These are phyloP conservation scores for Ibidorhyncha struthersii DNA, from an alignment of 2,113 vertebrate genomes.

Conservation along the genomic window DNA sequence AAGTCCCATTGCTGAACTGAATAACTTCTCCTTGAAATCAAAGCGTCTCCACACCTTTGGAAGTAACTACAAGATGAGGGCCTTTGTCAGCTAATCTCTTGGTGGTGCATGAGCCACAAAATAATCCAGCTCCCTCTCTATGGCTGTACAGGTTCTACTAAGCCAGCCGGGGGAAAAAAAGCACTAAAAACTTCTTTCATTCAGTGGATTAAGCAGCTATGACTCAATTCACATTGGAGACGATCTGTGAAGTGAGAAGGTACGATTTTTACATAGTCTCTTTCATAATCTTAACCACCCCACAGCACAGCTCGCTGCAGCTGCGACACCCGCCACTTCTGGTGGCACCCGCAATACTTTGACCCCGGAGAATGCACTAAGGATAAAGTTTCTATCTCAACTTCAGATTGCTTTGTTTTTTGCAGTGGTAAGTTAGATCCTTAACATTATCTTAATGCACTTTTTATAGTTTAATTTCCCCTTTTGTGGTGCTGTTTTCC, in stretches of 20 bases:
- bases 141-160: not conserved
- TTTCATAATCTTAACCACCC: not conserved
- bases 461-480: conserved; percentile 84
- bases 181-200: not conserved
- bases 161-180: not conserved
- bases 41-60: not conserved
- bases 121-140: not conserved
- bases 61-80: not conserved
- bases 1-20: not conserved
- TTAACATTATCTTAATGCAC: conserved; percentile 75
- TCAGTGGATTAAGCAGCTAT: not conserved
- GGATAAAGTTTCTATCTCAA: conserved; percentile 45
- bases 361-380: not conserved
- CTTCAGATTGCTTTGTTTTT: conserved; percentile 61
- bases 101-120: not conserved
- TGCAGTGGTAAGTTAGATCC: conserved; percentile 64
- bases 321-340: not conserved
- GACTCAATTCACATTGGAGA: not conserved
- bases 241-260: not conserved
- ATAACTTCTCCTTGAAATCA: not conserved
- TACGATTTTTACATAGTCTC: not conserved
- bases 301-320: not conserved
- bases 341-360: conserved; percentile 23
- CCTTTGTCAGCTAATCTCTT: not conserved
- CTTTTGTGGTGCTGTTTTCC: conserved; percentile 70